Evolutionary conservation across 2,113 vertebrate genomes (phyloP), one percentile per base, ranked within the genome.

Genomic region (Plecturocebus donacophilus): DNA sequence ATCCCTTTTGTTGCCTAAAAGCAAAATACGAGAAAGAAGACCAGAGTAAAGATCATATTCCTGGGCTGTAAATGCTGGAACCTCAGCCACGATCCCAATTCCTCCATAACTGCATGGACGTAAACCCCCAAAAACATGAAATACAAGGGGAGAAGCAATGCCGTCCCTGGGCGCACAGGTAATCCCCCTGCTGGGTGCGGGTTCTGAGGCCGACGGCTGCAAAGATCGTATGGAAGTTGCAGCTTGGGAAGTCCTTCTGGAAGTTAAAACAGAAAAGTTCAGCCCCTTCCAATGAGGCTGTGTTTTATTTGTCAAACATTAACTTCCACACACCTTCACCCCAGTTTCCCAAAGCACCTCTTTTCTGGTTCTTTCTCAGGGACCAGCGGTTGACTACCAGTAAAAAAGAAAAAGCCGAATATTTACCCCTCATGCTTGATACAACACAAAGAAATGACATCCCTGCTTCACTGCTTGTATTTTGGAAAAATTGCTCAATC

Each of bases 51-150:
- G 1, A 1, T 16, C 11, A 1, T 40, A 7, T 2, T 30, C 42
- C 19, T 30, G 8, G 0, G 30, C 1, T 0, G n/a, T 5, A 27
- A n/a, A 10, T 45, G 56, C 12, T 2, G 7, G 16, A 16, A 27
- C 5, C 8, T 10, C 0, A 1, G 5, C 49, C 25, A 0, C 6
- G 6, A 38, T 2, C 45, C 73, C 75, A 11, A 8, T 2, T 1
- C 12, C 8, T 2, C 52, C 9, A 0, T 11, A 2, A 5, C 3
- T 8, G 16, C 0, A 3, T 1, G 0, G 20, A 21, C 19, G 2
- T 8, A 6, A 7, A 40, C 8, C 58, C 84, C 54, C 17, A 64
- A 47, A 42, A 5, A 9, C n/a, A 8, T 0, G 25, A 42, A 14
- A 8, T 10, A 30, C 25, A 0, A 20, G 49, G 27, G 32, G 64